Conservation (phyloP, 2,888 invertebrate genomes). For the Drosophila fungiperda region DNA sequence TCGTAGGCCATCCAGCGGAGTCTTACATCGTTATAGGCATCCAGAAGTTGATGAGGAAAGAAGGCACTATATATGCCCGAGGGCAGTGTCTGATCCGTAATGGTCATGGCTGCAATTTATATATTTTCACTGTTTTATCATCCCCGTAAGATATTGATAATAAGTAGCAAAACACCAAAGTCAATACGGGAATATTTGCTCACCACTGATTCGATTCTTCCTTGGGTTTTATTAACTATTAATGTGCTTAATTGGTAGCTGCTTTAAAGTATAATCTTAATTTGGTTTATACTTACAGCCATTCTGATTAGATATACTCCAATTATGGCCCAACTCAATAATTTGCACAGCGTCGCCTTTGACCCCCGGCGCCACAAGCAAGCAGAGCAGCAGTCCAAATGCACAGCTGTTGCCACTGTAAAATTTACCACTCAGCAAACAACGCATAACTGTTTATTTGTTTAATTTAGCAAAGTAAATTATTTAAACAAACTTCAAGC, state of each 20-base stretch:
- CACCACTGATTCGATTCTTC: conserved; percentile 22
- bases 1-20: conserved; percentile 93
- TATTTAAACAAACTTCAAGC: conserved; percentile 25
- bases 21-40: conserved; percentile 91
- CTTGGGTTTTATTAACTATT: conserved; percentile 18
- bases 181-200: neutral
- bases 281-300: conserved; percentile 66
- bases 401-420: conserved; percentile 4
- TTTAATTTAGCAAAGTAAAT: conserved; percentile 6
- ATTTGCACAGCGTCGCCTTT: conserved; percentile 69
- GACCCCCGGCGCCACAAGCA: conserved; percentile 17
- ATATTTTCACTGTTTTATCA: neutral
- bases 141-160: conserved; percentile 4
- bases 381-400: conserved; percentile 22
- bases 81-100: conserved; percentile 69
- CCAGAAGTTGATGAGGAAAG: conserved; percentile 84
- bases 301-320: conserved; percentile 77
- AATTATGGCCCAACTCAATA: conserved; percentile 65
- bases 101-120: conserved; percentile 40
- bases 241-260: conserved; percentile 12
- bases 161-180: conserved; percentile 2
- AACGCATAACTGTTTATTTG: conserved; percentile 17
- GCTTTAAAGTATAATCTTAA: neutral
- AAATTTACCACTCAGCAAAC: neutral
- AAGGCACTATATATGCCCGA: conserved; percentile 83